These are phyloP conservation scores for Rhagium mordax DNA, from an alignment of 2,888 invertebrate species.

Conservation along the genomic window DNA sequence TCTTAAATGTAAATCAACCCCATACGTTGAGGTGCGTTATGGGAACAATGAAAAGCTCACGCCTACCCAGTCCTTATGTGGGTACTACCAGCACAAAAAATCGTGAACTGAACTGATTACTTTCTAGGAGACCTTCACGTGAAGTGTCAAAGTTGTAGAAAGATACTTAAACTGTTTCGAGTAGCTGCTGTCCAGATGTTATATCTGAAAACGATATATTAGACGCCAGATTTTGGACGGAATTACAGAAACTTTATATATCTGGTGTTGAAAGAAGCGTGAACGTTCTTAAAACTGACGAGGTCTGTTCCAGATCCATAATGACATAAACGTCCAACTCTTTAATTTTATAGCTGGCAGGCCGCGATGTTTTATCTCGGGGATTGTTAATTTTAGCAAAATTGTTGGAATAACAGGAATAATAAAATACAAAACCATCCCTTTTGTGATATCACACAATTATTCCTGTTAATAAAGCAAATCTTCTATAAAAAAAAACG, in stretches of 20 bases:
- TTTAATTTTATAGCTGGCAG: too few relatives aligned
- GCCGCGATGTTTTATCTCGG: too few relatives aligned
- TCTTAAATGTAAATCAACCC: constrained; percentile 27
- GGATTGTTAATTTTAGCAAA: too few relatives aligned
- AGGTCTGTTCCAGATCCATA: too few relatives aligned
- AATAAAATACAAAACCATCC: too few relatives aligned
- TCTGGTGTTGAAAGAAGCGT: not conserved
- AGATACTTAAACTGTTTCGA: not conserved
- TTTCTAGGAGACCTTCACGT: not conserved
- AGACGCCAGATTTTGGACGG: not conserved
- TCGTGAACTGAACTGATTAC: not conserved
- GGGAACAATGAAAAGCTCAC: constrained; percentile 17
- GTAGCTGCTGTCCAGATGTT: constrained; percentile 18
- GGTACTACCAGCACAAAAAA: constrained; percentile 19
- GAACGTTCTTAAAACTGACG: too few relatives aligned
- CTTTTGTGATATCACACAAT: too few relatives aligned
- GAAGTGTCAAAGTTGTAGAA: not conserved
- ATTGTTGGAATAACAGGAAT: too few relatives aligned
- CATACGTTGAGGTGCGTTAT: constrained; percentile 8
- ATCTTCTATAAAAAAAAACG: too few relatives aligned
- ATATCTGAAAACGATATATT: constrained; percentile 15
- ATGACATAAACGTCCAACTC: too few relatives aligned
- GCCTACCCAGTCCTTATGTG: constrained; percentile 2
- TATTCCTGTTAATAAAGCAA: too few relatives aligned
- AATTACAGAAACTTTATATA: not conserved